A percentile compares a stretch with the other conserved stretches of the same genome.
phyloP scores from a whole-genome alignment of 2,888 invertebrate genomes.

The Trichopoda pennipes region DNA sequence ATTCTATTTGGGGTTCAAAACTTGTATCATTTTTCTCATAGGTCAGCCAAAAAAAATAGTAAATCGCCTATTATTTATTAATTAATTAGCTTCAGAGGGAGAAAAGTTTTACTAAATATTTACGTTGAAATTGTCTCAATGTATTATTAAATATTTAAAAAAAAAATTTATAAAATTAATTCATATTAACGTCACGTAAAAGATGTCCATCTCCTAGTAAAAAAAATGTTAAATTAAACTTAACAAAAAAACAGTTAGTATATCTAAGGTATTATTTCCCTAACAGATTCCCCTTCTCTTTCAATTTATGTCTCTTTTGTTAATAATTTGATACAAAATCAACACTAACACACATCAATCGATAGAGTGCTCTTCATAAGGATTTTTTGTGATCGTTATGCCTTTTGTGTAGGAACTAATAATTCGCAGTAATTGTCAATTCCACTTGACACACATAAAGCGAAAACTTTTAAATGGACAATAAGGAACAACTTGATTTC shows the following conservation, averaged over 20 bases:
- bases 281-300: neutral
- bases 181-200: no score
- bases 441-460: constrained; percentile 22
- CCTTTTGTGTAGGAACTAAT: neutral
- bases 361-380: constrained; percentile 22
- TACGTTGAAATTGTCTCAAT: no score
- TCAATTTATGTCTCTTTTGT: neutral
- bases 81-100: no score
- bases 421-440: neutral
- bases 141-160: no score
- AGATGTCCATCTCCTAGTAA: no score
- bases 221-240: constrained; percentile 9
- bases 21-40: no score
- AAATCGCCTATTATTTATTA: no score
- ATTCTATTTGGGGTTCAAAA: no score
- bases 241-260: constrained; percentile 31
- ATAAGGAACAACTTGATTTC: constrained; percentile 38
- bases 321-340: constrained; percentile 21
- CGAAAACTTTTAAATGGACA: constrained; percentile 9
- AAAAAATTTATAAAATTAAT: no score
- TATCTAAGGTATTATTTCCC: neutral
- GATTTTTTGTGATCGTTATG: neutral
- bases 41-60: no score
- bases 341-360: constrained; percentile 36
- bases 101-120: no score